Evolutionary conservation across 2,113 vertebrate species (phyloP).

Genomic region (Poeciliopsis retropinna): DNA sequence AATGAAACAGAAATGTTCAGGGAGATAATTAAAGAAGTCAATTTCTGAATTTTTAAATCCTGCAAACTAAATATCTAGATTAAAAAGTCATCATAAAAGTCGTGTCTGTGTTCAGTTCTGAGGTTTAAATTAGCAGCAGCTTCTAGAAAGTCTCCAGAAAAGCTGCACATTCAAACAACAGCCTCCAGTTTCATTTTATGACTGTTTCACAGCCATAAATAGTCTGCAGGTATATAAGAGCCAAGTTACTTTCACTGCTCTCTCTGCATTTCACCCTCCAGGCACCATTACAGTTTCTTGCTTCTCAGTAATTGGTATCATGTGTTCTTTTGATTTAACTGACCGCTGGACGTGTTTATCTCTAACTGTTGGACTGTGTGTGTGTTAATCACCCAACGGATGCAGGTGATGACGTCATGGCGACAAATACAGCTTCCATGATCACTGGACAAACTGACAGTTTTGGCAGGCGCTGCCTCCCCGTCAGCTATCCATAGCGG

Average conservation of each 20-base stretch:
- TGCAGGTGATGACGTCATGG: constrained; percentile 40
- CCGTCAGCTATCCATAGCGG: constrained; percentile 54
- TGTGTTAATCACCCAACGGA: constrained; percentile 36
- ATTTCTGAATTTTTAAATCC: neutral
- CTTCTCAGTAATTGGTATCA: constrained; percentile 36
- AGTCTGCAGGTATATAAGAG: constrained; percentile 57
- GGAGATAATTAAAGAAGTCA: neutral
- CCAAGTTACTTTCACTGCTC: constrained; percentile 38
- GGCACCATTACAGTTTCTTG: constrained; percentile 26
- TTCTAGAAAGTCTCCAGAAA: constrained; percentile 3
- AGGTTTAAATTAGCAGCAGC: neutral
- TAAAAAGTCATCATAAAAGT: neutral
- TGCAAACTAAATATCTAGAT: neutral
- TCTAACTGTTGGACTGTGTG: neutral
- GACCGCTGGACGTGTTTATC: constrained; percentile 8
- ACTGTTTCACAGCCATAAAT: constrained; percentile 61
- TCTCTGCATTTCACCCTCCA: constrained; percentile 39
- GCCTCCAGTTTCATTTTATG: constrained; percentile 38
- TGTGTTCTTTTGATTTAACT: constrained; percentile 12
- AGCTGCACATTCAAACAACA: constrained; percentile 25
- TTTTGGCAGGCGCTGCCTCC: constrained; percentile 58
- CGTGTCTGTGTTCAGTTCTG: constrained; percentile 1
- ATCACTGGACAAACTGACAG: constrained; percentile 60
- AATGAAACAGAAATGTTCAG: neutral
- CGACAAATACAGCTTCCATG: constrained; percentile 63